Base-by-base conservation (phyloP, 1,140 invertebrate genomes). In the Cydia splendana region DNA sequence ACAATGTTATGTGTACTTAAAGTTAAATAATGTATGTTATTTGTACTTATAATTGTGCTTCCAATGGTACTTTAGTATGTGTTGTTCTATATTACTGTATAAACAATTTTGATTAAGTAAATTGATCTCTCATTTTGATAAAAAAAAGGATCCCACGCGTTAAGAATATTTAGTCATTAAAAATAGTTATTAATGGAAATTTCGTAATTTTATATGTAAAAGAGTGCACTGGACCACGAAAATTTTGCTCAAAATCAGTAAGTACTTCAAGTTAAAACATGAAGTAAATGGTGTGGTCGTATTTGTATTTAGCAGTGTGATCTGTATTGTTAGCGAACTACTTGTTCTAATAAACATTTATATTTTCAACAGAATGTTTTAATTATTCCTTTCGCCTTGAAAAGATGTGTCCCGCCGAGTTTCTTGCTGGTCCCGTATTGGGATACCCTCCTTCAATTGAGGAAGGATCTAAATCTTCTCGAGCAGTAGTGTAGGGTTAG, bases 1-100 rank as follows among this genome's bases (percentile, higher is more conserved):
- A 71, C 67, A 71, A 71, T 71, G 67, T 71, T 71, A 71, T 71
- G 67, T 71, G 67, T 71, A 71, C 67, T 71, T 71, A 71, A 42
- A 71, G 1, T 42, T 67, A 12, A 15, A 15, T 71, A 42, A 38
- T 71, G 4, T 71, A 71, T 38, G 30, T 69, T 69, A 38, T 71
- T 34, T 71, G 67, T 71, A 38, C 15, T 71, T 71, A 71, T 34
- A 71, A 42, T 38, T 71, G 67, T 45, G 67, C 67, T 71, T 71
- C 65, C 65, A 69, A 38, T 69, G 15, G 65, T 69, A 69, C 65
- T 34, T 34, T 24, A 38, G 65, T 69, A 69, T 69, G 28, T 67
- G 4, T 69, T 69, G 13, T 69, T 34, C 15, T 71, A 30, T 67
- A 34, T 69, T 69, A 18, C 12, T 38, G 34, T 71, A 20, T 71